These are phyloP conservation scores for Scalopus aquaticus DNA, from an alignment of 2,113 vertebrate species.

Conservation along the genomic window DNA sequence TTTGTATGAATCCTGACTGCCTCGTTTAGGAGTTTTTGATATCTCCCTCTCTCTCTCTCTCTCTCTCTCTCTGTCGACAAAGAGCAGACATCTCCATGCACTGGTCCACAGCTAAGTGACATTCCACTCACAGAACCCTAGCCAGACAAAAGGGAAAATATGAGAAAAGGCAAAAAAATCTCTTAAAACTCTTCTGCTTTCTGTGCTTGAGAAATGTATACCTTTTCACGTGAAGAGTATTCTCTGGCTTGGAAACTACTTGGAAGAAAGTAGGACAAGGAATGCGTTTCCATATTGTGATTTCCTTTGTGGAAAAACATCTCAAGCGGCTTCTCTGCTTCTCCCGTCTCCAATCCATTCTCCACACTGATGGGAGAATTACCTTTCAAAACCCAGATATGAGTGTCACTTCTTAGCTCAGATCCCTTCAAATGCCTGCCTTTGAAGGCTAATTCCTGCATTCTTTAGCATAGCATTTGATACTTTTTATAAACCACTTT, in stretches of 20 bases:
- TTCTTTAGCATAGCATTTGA: rapidly evolving
- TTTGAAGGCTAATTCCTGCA: neutral
- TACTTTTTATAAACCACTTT: neutral
- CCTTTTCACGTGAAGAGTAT: neutral
- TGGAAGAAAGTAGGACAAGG: neutral
- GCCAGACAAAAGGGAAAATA: neutral
- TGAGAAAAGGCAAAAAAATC: neutral
- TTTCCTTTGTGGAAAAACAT: neutral
- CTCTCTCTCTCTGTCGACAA: no score
- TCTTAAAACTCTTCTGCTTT: neutral
- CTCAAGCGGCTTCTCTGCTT: neutral
- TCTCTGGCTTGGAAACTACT: neutral
- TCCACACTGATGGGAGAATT: neutral
- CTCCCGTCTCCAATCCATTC: neutral
- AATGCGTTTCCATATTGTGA: neutral
- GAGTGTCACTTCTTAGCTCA: neutral
- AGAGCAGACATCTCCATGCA: neutral
- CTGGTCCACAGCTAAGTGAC: neutral
- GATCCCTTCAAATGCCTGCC: neutral
- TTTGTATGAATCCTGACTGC: neutral
- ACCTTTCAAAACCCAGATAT: neutral
- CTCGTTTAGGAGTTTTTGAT: neutral
- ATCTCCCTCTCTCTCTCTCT: no score
- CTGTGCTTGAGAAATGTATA: neutral
- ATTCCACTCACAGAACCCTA: neutral